Base-by-base conservation (phyloP, 1,140 invertebrate species). In the Teleopsis dalmanni region DNA sequence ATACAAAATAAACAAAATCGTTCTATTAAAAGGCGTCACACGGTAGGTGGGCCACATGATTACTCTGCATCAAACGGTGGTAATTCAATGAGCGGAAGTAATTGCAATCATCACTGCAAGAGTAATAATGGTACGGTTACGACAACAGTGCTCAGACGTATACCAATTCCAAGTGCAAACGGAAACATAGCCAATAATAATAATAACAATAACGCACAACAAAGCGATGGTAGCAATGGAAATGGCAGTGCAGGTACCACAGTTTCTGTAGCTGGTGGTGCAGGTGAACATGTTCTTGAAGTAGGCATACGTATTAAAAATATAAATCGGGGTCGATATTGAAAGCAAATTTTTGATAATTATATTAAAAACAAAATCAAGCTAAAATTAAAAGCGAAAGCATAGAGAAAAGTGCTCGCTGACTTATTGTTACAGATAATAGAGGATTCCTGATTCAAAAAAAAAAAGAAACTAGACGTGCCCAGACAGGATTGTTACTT, bases 41-140 rank as follows among this genome's bases (percentile, higher is more conserved):
- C 91, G 2, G 89, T 95, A 0, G 90, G 90, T 25, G 90, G 91
- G 14, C 88, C 86, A 0, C 87, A 90, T 63, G 89, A 94, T 65
- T 87, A 71, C 53, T 25, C 19, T 36, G 42, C 58, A 14, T 57
- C 58, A n/a, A 63, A 57, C 35, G 40, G 14, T 0, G 45, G 1
- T 7, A 38, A 31, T 36, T 34, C 16, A 50, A 44, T 23, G 21
- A 7, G 48, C 18, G 3, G 40, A 25, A 10, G 52, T 50, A 52
- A 47, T 47, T 52, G 50, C 26, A 52, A 52, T 48, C 50, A 52
- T 47, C 47, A 49, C 40, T 34, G 29, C n/a, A 52, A 34, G 37
- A 21, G 23, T 11, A 55, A 41, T 22, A 44, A 27, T 19, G 22
- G 37, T 19, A 50, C 47, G 4, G 46, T 31, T 26, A 50, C 33